Evolutionary conservation across 2,113 vertebrate species (phyloP).

Genomic region (Podarcis cretensis): DNA sequence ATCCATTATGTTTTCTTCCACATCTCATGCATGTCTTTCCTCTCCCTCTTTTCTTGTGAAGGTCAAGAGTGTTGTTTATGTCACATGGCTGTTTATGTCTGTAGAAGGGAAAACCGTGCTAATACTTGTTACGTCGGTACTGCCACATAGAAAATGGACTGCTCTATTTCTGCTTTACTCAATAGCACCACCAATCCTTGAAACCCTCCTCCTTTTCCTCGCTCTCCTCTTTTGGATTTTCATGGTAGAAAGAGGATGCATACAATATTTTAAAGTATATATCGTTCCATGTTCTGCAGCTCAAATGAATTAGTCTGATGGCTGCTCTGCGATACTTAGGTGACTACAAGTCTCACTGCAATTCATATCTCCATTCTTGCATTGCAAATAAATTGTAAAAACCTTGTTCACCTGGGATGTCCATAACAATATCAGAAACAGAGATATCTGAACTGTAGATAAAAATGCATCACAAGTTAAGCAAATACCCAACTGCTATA

Average conservation of each 20-base stretch:
- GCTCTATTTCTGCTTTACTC: too few relatives aligned
- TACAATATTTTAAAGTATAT: background rate
- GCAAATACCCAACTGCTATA: too few relatives aligned
- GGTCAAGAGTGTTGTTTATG: background rate
- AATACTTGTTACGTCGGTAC: background rate
- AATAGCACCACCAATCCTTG: background rate
- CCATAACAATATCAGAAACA: too few relatives aligned
- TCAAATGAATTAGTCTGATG: background rate
- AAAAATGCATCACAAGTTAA: too few relatives aligned
- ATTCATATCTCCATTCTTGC: background rate
- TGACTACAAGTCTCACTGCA: background rate
- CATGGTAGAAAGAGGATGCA: background rate
- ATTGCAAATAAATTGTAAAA: background rate
- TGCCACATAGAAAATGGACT: background rate
- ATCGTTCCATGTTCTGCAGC: too few relatives aligned
- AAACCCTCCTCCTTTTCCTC: background rate
- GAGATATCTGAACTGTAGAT: too few relatives aligned
- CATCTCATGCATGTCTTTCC: background rate
- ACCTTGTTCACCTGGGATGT: background rate
- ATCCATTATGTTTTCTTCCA: background rate
- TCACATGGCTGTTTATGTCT: rapidly evolving
- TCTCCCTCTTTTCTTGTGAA: background rate
- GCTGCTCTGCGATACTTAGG: background rate
- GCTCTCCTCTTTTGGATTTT: background rate
- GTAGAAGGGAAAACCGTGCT: background rate